Conservation (phyloP, 2,888 invertebrate species). For the Auanema sp. region DNA sequence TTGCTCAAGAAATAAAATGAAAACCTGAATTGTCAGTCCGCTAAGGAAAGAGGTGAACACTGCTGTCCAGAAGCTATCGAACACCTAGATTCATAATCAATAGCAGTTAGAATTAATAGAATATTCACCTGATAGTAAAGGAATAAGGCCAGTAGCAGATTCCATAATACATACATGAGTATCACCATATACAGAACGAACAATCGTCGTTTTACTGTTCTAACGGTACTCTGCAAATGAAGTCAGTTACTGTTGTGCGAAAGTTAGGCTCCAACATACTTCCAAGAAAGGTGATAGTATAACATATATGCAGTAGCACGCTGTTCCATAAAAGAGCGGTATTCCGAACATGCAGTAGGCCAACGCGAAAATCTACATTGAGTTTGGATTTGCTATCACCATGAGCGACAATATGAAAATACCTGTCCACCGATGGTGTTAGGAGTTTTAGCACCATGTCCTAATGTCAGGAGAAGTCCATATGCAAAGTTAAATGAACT, state of each 20-base stretch:
- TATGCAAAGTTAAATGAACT: conserved; percentile 59
- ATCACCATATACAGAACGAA: conserved; percentile 28
- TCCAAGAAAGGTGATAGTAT: conserved; percentile 31
- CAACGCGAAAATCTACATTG: conserved; percentile 52
- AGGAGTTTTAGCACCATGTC: conserved; percentile 52
- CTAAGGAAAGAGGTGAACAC: conserved; percentile 49
- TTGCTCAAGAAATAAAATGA: neutral
- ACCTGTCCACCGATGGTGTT: conserved; percentile 53
- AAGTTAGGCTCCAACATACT: conserved; percentile 11
- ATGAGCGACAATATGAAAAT: conserved; percentile 1
- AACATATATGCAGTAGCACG: conserved; percentile 31
- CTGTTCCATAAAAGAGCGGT: conserved; percentile 54
- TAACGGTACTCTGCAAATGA: conserved; percentile 14
- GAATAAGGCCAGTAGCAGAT: conserved; percentile 70
- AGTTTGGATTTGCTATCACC: neutral
- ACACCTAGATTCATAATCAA: conserved; percentile 22
- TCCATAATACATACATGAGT: conserved; percentile 76
- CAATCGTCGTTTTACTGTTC: conserved; percentile 10
- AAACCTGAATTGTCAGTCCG: conserved; percentile 52
- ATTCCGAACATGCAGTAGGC: conserved; percentile 56
- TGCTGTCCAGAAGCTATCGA: conserved; percentile 49
- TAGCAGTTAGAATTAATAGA: neutral
- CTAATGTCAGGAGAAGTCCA: conserved; percentile 56
- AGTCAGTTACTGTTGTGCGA: neutral
- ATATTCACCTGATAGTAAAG: conserved; percentile 38